Base-by-base conservation (phyloP, 2,113 vertebrate species). In the Otocyon megalotis region DNA sequence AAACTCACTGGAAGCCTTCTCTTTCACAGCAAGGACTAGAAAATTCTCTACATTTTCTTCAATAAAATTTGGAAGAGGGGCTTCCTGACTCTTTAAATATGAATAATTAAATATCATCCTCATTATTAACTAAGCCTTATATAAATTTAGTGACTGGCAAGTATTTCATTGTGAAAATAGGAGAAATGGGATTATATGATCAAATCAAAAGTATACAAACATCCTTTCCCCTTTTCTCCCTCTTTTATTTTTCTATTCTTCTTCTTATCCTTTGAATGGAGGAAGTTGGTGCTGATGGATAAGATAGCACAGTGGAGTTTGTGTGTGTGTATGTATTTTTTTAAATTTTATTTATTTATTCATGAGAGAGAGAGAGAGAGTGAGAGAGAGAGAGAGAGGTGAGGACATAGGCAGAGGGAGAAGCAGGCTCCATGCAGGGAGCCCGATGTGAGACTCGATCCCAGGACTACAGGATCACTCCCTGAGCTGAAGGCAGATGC, bases 91-190 rank as follows among this genome's bases (percentile, higher is more conserved):
- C 69, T 79, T 94, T 79, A 89, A 37, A 83, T 62, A 26, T 50
- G 56, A 82, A 60, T 79, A 90, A 93, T 90, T 69, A 82, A 96
- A 97, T 87, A 53, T 63, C 0, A 9, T 54, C 74, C 87, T 90
- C 20, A 87, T 74, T 72, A 72, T 97, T 93, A 87, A 96, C 71
- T 53, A 81, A 62, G n/a, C 58, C 53, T 81, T 35, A 80, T 13
- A 74, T 37, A 72, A 16, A 88, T 32, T 88, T 95, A 94, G 48
- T 76, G 79, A 67, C 79, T 90, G 72, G 56, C n/a, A 65, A 92
- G 32, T 94, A 83, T 92, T 17, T 72, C 60, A 94, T 60, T 92
- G 67, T 96, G 69, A 69, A 97, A 94, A 67, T 43, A 86, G 76
- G 74, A 94, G 53, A 96, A 83, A 77, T 62, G 16, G 28, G 48